Evolutionary conservation across 2,888 invertebrate species (phyloP).

Genomic region (Macaria liturata): DNA sequence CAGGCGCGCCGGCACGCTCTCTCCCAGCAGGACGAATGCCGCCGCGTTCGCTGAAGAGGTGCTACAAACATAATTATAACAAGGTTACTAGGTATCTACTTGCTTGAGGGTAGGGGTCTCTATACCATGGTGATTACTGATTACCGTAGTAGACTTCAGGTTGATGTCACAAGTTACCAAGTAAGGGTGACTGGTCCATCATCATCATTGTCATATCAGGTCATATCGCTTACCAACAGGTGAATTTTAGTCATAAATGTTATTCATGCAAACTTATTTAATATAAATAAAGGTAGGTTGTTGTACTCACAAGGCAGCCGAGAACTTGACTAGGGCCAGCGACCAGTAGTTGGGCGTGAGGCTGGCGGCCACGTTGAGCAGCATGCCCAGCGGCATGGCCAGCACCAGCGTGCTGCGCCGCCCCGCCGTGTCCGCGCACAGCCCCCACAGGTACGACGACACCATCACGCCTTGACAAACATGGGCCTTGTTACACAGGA

Average conservation of each 20-base stretch:
- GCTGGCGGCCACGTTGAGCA: slow-evolving; percentile 55
- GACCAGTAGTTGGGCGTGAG: slow-evolving; percentile 57
- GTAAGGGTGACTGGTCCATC: too few species aligned
- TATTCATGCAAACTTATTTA: too few species aligned
- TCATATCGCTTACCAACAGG: too few species aligned
- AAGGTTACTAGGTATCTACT: too few species aligned
- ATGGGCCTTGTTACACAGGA: background rate
- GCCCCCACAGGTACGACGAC: slow-evolving; percentile 68
- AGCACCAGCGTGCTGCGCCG: slow-evolving; percentile 56
- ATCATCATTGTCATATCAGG: too few species aligned
- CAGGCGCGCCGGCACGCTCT: slow-evolving; percentile 54
- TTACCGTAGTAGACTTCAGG: too few species aligned
- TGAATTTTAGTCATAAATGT: too few species aligned
- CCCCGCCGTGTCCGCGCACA: slow-evolving; percentile 66
- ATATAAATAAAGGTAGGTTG: too few species aligned
- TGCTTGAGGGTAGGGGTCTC: too few species aligned
- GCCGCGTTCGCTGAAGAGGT: slow-evolving; percentile 70
- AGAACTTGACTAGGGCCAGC: slow-evolving; percentile 60
- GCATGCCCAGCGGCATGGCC: slow-evolving; percentile 63
- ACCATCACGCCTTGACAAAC: slow-evolving; percentile 54
- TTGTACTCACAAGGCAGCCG: slow-evolving; percentile 60
- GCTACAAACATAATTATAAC: slow-evolving; percentile 39
- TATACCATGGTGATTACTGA: too few species aligned
- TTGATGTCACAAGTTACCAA: too few species aligned
- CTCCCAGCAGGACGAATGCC: slow-evolving; percentile 65